phyloP scores from a whole-genome alignment of 2,113 vertebrate genomes.

The Chauna torquata region DNA sequence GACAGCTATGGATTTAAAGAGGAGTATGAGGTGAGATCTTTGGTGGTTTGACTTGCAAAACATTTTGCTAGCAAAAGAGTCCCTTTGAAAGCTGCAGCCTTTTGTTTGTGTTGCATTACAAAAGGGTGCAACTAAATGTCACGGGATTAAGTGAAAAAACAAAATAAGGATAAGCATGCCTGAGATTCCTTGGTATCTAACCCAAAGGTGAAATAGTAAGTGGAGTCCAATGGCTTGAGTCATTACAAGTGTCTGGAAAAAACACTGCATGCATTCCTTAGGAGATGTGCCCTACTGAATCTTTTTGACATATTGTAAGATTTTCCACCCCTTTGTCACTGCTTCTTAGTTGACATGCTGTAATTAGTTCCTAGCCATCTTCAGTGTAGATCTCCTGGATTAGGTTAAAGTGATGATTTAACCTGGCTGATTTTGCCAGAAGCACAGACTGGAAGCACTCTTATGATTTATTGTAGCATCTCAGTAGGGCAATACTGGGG shows the following conservation, averaged over 20 bases:
- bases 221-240: background rate
- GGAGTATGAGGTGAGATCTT: constrained; percentile 92
- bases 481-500: background rate
- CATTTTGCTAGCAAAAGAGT: background rate
- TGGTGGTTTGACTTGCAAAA: background rate
- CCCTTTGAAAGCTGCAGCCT: background rate
- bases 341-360: constrained; percentile 3
- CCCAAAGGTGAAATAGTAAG: background rate
- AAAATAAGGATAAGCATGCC: background rate
- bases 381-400: background rate
- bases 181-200: background rate
- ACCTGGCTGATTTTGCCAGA: background rate
- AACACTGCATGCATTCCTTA: background rate
- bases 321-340: background rate
- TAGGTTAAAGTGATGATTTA: background rate
- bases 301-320: background rate
- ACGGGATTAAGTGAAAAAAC: background rate
- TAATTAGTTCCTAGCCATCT: background rate
- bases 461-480: background rate
- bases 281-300: background rate
- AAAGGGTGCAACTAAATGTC: background rate
- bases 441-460: background rate
- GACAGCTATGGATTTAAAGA: constrained; percentile 99
- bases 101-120: constrained; percentile 8
- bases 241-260: background rate